Conservation (phyloP, 30 jellyfish, hydroid and myxozoan genomes). For the Pseudorhiza aurosa region DNA sequence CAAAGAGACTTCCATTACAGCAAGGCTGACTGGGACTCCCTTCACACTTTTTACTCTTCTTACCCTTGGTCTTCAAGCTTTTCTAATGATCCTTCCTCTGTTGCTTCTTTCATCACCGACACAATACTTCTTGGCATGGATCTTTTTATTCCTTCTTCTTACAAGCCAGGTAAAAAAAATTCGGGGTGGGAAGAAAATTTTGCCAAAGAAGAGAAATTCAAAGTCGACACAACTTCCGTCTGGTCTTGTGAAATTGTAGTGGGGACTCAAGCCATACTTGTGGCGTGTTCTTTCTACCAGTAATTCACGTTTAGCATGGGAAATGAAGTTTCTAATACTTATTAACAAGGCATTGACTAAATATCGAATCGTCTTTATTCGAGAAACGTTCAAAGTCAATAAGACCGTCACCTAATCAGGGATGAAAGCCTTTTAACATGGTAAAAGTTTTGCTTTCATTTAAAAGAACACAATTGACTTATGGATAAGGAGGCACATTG, state of each 20-base stretch:
- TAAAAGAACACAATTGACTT: slow-evolving; percentile 49
- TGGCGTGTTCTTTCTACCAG: neutral
- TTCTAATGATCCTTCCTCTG: no score
- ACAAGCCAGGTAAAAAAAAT: no score
- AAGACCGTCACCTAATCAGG: slow-evolving; percentile 1
- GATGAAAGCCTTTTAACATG: slow-evolving; percentile 49
- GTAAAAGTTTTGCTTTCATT: slow-evolving; percentile 33
- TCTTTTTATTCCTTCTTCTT: no score
- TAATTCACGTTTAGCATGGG: neutral
- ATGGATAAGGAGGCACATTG: slow-evolving; percentile 30
- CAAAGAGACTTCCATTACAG: no score
- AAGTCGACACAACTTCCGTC: neutral
- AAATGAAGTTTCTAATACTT: neutral
- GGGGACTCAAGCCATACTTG: no score
- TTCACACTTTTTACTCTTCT: no score
- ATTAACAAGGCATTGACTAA: slow-evolving; percentile 1
- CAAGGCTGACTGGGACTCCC: no score
- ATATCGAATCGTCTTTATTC: slow-evolving; percentile 11
- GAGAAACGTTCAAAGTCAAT: slow-evolving; percentile 3
- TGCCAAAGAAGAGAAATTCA: neutral
- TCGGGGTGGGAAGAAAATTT: neutral
- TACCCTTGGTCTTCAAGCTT: no score
- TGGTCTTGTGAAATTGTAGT: neutral
- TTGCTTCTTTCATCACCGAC: no score
- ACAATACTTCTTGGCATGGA: no score